phyloP scores from a whole-genome alignment of 1,140 invertebrate genomes.

The Leptonema lineaticorne region DNA sequence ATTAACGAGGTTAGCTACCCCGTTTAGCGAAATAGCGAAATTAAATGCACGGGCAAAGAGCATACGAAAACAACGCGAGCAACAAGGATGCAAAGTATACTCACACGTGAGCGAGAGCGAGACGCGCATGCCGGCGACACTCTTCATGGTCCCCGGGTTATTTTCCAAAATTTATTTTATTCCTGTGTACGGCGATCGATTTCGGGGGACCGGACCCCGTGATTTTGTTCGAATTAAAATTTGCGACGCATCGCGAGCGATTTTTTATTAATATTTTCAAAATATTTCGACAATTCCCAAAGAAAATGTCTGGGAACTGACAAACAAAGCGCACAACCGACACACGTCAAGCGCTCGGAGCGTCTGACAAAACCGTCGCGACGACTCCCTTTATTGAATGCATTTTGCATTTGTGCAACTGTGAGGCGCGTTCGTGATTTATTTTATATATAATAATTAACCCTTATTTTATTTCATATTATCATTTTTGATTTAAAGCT shows the following conservation, averaged over 20 bases:
- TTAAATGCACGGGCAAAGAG: neutral
- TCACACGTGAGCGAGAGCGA: constrained; percentile 17
- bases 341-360: neutral
- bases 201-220: too few relatives aligned
- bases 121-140: constrained; percentile 8
- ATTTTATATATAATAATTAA: too few relatives aligned
- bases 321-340: neutral
- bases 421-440: neutral
- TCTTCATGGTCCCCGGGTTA: too few relatives aligned
- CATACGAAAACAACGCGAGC: constrained; percentile 8
- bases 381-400: neutral
- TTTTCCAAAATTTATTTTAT: too few relatives aligned
- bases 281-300: too few relatives aligned
- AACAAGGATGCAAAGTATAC: neutral
- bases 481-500: too few relatives aligned
- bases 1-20: neutral
- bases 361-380: neutral
- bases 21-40: neutral
- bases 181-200: too few relatives aligned
- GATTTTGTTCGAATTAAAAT: too few relatives aligned
- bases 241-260: too few relatives aligned
- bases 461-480: too few relatives aligned
- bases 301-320: too few relatives aligned
- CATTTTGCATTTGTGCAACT: neutral
- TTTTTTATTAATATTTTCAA: too few relatives aligned